Evolutionary conservation across 2,113 vertebrate species (phyloP), one percentile per base, ranked within the genome.

Genomic region (Lycaon pictus): DNA sequence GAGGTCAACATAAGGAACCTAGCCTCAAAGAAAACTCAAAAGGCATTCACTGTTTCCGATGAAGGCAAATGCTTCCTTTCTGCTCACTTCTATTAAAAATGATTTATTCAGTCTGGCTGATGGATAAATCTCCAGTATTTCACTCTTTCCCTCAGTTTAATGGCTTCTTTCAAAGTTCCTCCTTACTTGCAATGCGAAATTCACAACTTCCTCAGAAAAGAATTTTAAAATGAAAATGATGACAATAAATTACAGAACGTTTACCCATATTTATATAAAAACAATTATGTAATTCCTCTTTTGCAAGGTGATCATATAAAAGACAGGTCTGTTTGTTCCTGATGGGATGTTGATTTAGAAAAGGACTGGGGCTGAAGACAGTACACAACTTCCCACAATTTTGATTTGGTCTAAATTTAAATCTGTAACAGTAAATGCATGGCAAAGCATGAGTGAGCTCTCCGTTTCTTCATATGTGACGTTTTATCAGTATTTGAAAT

Each of bases 401-500:
- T 74, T 90, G 79, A 88, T 56, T 32, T 67, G 37, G 27, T 60
- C 35, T 48, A 77, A 65, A 71, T 92, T 79, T 71, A 92, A 96
- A 81, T 77, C 27, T 8, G 3, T 60, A 91, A 77, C 11, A 48
- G 2, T 11, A 6, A 81, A 51, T 86, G 23, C 25, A 37, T 27
- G 13, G 32, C 80, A 77, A 93, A 55, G 32, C 58, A 8, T 71
- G 27, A 92, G 32, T 8, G 11, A 62, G 25, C 20, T 84, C 6
- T 51, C 37, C 51, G 93, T 56, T 81, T 81, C 53, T 82, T 51
- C 12, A 35, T 76, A 51, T 37, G 4, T 74, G 74, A 63, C n/a
- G 84, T 58, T 62, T 92, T 92, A 79, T 72, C 55, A 56, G 79
- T 63, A 63, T 88, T 71, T 89, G 84, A 97, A 91, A 85, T 58